Evolutionary conservation across 2,113 vertebrate species (phyloP).

Genomic region (Eublepharis macularius): DNA sequence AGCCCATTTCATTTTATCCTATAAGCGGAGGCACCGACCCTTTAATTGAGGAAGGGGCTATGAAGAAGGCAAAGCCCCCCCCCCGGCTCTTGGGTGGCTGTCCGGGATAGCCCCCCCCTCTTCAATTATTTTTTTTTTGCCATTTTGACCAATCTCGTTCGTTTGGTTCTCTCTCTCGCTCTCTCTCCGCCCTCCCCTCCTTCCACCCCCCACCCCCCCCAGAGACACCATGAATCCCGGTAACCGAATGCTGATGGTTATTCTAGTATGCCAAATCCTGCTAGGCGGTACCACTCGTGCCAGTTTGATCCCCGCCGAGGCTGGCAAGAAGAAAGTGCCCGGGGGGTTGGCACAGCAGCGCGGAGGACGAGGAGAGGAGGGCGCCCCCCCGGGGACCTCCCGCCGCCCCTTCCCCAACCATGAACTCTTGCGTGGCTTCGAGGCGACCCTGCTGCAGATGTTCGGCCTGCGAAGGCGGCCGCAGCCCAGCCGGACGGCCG

Average conservation of each 20-base stretch:
- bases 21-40: too few species aligned
- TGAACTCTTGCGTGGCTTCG: slow-evolving; percentile 98
- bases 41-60: too few species aligned
- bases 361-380: slow-evolving; percentile 27
- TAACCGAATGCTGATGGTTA: slow-evolving; percentile 99
- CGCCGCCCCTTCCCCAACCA: slow-evolving; percentile 89
- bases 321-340: slow-evolving; percentile 94
- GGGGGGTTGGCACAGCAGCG: background rate
- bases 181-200: background rate
- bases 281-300: slow-evolving; percentile 97
- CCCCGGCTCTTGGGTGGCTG: too few species aligned
- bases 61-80: too few species aligned
- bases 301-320: slow-evolving; percentile 96
- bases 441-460: slow-evolving; percentile 98
- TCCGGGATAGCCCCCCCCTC: background rate
- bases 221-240: slow-evolving; percentile 99
- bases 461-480: slow-evolving; percentile 95
- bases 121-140: too few species aligned
- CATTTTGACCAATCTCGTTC: background rate
- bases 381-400: slow-evolving; percentile 80
- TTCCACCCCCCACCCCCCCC: slow-evolving; percentile 53
- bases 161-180: slow-evolving; percentile 49
- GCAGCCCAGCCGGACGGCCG: slow-evolving; percentile 86
- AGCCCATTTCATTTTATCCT: too few species aligned
- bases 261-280: slow-evolving; percentile 99